Evolutionary conservation across 2,797 vertebrate species (phyloP), one percentile per base, ranked within the genome.

Genomic region (Acrossocheilus wenchowensis): DNA sequence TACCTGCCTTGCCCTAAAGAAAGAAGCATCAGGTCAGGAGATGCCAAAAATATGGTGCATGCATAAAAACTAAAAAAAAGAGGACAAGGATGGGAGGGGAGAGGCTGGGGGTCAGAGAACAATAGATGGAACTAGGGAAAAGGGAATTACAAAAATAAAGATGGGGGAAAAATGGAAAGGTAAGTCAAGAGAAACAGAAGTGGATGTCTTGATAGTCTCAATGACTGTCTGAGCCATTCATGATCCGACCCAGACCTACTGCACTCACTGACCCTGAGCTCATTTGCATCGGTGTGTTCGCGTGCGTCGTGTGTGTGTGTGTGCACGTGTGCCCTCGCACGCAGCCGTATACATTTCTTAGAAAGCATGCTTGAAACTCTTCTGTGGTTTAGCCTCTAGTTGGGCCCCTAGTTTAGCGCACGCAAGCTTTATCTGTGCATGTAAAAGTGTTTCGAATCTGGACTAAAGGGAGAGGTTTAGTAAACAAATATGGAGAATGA

Each of bases 221-320:
- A 60, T 79, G 50, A 45, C 41, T 23, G 77, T 72, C n/a, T 48
- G 60, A 66, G 52, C 54, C 45, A 86, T 89, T 88, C 87, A 86
- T 82, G 85, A 81, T 83, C 52, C 78, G 36, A 66, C 36, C 79
- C 77, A 68, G 79, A 41, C 78, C 21, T 3, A 30, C 73, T 83
- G 57, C 69, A 85, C 84, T 64, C 84, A 64, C 14, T 81, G 60
- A 87, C 81, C 81, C 74, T 45, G 34, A 30, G 75, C 73, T 36
- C 34, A 45, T 82, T 64, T 83, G 81, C 78, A 79, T 72, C 19
- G 36, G 80, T 10, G 79, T 68, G 84, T 54, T 64, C 15, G 3
- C 34, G 19, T 81, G 78, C 39, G 69, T 87, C 43, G n/a, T n/a
- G n/a, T 80, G 86, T 84, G 48, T 15, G 48, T 1, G 48, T 50